These are phyloP conservation scores for Chaenocephalus aceratus DNA, from an alignment of 2,113 vertebrate genomes.

Conservation along the genomic window DNA sequence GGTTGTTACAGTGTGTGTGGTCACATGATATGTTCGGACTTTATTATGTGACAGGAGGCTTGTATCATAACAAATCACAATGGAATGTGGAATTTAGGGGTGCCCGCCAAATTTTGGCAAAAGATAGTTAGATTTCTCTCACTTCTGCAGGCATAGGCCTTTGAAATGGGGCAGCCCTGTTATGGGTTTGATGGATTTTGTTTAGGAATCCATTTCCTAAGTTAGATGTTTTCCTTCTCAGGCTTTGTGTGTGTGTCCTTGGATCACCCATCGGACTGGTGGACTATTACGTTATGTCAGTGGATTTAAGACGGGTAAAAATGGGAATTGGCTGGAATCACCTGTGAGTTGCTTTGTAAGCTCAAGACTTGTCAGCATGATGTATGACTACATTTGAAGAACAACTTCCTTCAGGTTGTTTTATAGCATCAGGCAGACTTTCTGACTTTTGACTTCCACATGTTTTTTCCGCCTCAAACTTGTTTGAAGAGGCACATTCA, in stretches of 20 bases:
- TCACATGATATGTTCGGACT: not conserved
- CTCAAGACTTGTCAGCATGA: conserved; percentile 4
- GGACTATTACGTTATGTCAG: not conserved
- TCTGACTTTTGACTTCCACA: conserved; percentile 3
- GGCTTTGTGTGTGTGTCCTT: not conserved
- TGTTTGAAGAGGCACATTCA: conserved; percentile 25
- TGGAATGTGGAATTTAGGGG: not conserved
- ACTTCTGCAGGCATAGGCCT: not conserved
- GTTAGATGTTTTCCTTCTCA: not conserved
- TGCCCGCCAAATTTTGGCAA: too few relatives aligned
- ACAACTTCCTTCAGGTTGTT: conserved; percentile 7
- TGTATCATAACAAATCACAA: not conserved
- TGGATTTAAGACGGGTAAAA: not conserved
- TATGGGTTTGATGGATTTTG: not conserved
- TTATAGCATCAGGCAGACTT: not conserved
- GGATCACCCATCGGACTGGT: not conserved
- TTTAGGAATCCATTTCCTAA: not conserved
- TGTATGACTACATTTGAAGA: conserved; percentile 14
- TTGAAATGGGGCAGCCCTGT: not conserved
- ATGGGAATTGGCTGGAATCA: too few relatives aligned
- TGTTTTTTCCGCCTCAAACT: conserved; percentile 13
- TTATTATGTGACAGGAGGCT: not conserved
- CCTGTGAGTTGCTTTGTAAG: not conserved
- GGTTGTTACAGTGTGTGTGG: too few relatives aligned
- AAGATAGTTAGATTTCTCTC: not conserved